Conservation (phyloP, 2,113 vertebrate genomes). For the Aix galericulata region DNA sequence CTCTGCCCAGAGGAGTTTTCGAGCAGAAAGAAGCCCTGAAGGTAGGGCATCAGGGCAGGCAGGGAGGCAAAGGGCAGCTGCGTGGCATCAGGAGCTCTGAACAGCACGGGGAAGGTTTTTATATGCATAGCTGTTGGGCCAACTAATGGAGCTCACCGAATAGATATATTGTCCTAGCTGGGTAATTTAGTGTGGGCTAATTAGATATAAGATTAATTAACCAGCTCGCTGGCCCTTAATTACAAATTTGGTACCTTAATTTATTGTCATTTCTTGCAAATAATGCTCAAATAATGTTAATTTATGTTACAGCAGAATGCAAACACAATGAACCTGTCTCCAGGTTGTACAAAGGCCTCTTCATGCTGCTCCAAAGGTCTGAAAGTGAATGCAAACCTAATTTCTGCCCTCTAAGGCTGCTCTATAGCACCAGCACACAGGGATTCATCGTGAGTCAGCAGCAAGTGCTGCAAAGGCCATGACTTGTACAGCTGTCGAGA, state of each 20-base stretch:
- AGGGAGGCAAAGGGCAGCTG: background rate
- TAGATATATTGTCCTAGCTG: slow-evolving; percentile 38
- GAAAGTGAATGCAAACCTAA: slow-evolving; percentile 4
- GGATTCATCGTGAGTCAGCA: slow-evolving; percentile 39
- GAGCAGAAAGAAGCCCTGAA: slow-evolving; percentile 1
- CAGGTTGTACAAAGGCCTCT: slow-evolving; percentile 16
- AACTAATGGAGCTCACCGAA: background rate
- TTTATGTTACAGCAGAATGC: background rate
- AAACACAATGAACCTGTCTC: background rate
- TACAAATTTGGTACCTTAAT: slow-evolving; percentile 41
- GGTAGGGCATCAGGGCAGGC: background rate
- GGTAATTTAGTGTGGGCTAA: slow-evolving; percentile 49
- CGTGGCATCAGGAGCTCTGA: background rate
- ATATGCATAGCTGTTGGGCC: background rate
- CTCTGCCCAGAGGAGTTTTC: slow-evolving; percentile 29
- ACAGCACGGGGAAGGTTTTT: background rate
- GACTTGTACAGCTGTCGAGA: slow-evolving; percentile 61
- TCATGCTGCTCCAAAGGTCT: slow-evolving; percentile 4
- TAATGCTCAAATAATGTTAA: slow-evolving; percentile 21
- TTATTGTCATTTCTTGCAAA: slow-evolving; percentile 32
- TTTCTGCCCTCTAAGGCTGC: slow-evolving; percentile 21
- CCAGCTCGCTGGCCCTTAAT: slow-evolving; percentile 22
- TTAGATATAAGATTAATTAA: slow-evolving; percentile 61
- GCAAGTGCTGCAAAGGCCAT: background rate
- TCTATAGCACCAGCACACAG: background rate